phyloP scores from a whole-genome alignment of 2,888 invertebrate species.

The Apamea monoglypha region DNA sequence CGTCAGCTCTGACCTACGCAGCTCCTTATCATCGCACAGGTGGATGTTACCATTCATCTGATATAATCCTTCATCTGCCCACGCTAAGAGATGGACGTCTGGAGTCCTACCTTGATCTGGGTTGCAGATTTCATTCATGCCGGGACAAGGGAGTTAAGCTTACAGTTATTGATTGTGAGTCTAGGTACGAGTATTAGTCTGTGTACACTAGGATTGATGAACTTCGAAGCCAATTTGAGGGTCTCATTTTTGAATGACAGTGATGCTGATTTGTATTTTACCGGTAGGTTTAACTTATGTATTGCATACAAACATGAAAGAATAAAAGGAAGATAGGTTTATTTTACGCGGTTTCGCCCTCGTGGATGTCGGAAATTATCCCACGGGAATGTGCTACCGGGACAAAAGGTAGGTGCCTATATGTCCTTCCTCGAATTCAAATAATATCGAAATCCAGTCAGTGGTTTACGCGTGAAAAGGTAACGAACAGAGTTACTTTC shows the following conservation, averaged over 20 bases:
- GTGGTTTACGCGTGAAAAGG: not conserved
- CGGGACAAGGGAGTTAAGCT: conserved; percentile 8
- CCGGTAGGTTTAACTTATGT: not conserved
- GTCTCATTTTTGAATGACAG: not conserved
- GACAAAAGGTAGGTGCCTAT: not conserved
- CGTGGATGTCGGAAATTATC: not conserved
- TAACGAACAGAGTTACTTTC: not conserved
- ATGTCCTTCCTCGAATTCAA: not conserved
- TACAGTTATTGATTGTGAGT: conserved; percentile 12
- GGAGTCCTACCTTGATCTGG: conserved; percentile 48
- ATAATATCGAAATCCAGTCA: not conserved
- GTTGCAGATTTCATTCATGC: conserved; percentile 46
- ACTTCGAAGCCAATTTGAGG: conserved; percentile 11
- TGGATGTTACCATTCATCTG: conserved; percentile 58
- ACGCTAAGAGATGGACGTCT: conserved; percentile 40
- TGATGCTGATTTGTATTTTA: conserved; percentile 14
- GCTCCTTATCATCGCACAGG: conserved; percentile 51
- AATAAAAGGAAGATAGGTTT: not conserved
- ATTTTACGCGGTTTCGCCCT: not conserved
- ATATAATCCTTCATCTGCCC: conserved; percentile 47
- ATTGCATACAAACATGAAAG: not conserved
- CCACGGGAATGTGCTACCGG: not conserved
- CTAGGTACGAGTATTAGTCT: not conserved
- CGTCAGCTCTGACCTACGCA: conserved; percentile 57
- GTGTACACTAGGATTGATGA: not conserved